A percentile compares a stretch with the other conserved stretches of the same genome.
Evolutionary conservation across 1,140 invertebrate species (phyloP).

Genomic region (Schmidtea mediterranea): DNA sequence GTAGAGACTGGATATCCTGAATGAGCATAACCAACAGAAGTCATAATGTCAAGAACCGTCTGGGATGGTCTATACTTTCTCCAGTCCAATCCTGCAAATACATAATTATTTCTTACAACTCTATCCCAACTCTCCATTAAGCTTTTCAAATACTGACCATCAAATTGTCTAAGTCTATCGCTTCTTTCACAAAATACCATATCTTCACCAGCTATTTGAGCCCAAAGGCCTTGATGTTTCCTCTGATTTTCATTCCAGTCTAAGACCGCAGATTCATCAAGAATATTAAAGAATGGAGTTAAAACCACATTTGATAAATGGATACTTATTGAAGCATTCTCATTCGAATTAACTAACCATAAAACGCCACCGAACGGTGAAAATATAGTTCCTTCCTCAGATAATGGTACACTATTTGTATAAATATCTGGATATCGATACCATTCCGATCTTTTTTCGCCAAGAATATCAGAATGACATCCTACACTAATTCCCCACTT

Average conservation of each 20-base stretch:
- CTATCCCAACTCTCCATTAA: conserved; percentile 2
- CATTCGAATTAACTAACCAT: neutral
- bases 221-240: neutral
- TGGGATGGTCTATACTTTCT: neutral
- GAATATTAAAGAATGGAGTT: conserved; percentile 1
- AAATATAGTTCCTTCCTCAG: neutral
- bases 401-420: neutral
- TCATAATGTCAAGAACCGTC: neutral
- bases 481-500: neutral
- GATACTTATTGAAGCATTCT: neutral
- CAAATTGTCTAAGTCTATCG: neutral
- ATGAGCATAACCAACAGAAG: neutral
- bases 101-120: neutral
- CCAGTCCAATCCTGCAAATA: neutral
- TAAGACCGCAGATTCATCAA: neutral
- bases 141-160: neutral
- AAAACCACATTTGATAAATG: neutral
- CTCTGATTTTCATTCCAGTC: neutral
- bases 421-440: neutral
- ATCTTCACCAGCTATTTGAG: too few species aligned
- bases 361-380: neutral
- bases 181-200: neutral
- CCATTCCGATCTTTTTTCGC: neutral
- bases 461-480: conserved; percentile 1
- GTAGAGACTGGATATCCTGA: neutral